These are phyloP conservation scores for Diplodus puntazzo DNA, from an alignment of 2,797 vertebrate species.

Conservation along the genomic window DNA sequence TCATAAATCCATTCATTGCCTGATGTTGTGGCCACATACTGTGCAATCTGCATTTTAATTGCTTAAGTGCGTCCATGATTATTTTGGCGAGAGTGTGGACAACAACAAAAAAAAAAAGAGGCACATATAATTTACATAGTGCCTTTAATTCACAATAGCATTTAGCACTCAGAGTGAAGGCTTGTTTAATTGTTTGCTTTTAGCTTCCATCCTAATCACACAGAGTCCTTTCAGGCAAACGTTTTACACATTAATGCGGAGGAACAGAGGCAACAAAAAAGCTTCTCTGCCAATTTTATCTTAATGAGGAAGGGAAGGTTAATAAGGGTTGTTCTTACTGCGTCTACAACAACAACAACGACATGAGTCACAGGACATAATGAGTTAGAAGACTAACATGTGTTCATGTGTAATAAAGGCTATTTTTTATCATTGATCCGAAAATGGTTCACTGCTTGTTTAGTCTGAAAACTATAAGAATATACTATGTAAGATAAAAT, in stretches of 20 bases:
- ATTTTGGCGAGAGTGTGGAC: constrained; percentile 28
- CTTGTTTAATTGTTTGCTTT: constrained; percentile 54
- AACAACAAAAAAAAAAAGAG: not conserved
- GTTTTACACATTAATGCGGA: constrained; percentile 39
- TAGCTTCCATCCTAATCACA: constrained; percentile 27
- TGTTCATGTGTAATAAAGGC: not conserved
- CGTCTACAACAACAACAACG: constrained; percentile 36
- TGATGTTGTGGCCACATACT: not conserved
- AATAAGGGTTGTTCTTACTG: constrained; percentile 34
- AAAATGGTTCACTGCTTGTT: not conserved
- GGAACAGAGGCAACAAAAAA: constrained; percentile 25
- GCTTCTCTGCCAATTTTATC: constrained; percentile 28
- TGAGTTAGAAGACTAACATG: constrained; percentile 1
- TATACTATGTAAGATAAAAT: no score
- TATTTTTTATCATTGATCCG: not conserved
- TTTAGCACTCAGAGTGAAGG: constrained; percentile 20
- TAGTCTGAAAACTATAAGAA: no score
- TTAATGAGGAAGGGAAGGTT: constrained; percentile 34
- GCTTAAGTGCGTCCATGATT: constrained; percentile 66
- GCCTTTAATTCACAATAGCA: constrained; percentile 22
- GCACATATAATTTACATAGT: not conserved
- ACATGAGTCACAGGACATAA: not conserved
- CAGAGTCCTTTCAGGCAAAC: not conserved
- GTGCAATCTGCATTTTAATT: constrained; percentile 65
- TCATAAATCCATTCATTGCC: constrained; percentile 23